phyloP scores from a whole-genome alignment of 1,140 invertebrate species.

The Hydropsyche tenuis region DNA sequence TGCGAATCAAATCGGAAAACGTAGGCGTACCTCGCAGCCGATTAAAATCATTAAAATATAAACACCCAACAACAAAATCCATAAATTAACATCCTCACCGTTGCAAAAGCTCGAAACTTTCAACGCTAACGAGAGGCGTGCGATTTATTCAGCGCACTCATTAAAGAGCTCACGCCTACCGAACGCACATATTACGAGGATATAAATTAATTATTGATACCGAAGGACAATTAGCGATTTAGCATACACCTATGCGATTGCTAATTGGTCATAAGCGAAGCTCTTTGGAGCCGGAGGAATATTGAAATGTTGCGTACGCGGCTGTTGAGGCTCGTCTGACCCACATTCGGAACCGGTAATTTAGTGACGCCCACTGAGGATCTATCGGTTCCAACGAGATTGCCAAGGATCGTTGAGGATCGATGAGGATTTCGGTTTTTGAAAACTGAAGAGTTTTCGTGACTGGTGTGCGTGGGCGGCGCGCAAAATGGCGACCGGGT shows the following conservation, averaged over 20 bases:
- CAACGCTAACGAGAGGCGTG: constrained; percentile 18
- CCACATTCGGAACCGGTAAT: constrained; percentile 33
- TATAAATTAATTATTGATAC: constrained; percentile 31
- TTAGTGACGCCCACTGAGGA: constrained; percentile 29
- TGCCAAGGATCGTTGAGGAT: not conserved
- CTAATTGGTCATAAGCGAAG: too few relatives aligned
- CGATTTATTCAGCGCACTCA: too few relatives aligned
- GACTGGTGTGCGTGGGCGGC: constrained; percentile 11
- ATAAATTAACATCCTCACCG: too few relatives aligned
- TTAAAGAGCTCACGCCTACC: not conserved
- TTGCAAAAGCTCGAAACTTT: not conserved
- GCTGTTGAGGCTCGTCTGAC: constrained; percentile 2
- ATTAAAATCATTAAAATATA: too few relatives aligned
- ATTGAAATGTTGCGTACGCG: too few relatives aligned
- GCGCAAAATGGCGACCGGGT: constrained; percentile 5
- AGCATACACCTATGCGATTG: not conserved
- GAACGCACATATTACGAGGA: not conserved
- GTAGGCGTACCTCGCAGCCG: too few relatives aligned
- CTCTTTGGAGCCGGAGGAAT: too few relatives aligned
- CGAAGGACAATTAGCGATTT: not conserved
- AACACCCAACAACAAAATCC: too few relatives aligned
- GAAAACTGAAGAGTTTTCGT: not conserved
- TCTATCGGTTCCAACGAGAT: constrained; percentile 13
- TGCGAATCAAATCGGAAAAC: too few relatives aligned
- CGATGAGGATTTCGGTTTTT: not conserved